These are phyloP conservation scores for Eudasyphora cyanicolor DNA, from an alignment of 2,888 invertebrate genomes.

Conservation along the genomic window DNA sequence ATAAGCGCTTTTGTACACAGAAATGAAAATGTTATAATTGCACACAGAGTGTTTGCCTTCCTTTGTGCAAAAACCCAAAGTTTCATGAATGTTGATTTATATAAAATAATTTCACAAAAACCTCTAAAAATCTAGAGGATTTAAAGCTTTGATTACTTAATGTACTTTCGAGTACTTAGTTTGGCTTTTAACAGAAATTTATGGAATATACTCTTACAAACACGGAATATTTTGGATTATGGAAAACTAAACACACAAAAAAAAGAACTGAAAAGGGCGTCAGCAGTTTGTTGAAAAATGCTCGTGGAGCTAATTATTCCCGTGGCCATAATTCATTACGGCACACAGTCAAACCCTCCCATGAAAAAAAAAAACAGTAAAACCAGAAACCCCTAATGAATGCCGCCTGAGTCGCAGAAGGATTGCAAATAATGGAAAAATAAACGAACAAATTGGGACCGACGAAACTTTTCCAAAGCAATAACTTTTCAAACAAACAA, in stretches of 20 bases:
- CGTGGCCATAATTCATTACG: constrained; percentile 42
- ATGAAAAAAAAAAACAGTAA: constrained; percentile 36
- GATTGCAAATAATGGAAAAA: background rate
- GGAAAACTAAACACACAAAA: background rate
- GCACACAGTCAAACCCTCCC: too few species aligned
- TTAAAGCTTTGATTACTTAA: constrained; percentile 26
- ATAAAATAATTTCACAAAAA: too few species aligned
- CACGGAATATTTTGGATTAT: background rate
- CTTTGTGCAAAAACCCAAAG: too few species aligned
- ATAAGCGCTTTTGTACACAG: too few species aligned
- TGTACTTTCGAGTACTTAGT: background rate
- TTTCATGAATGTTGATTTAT: too few species aligned
- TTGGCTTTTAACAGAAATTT: background rate
- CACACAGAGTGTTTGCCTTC: too few species aligned
- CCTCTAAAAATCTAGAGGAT: background rate
- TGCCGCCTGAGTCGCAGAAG: constrained; percentile 9
- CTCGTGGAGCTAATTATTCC: constrained; percentile 49
- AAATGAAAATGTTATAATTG: too few species aligned
- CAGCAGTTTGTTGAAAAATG: too few species aligned
- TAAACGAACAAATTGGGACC: constrained; percentile 13
- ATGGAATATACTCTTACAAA: background rate
- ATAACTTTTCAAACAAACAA: background rate
- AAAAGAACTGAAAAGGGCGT: too few species aligned
- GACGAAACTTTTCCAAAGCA: background rate
- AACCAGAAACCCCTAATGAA: background rate